Evolutionary conservation across 2,113 vertebrate genomes (phyloP).

Genomic region (Sturnira hondurensis): DNA sequence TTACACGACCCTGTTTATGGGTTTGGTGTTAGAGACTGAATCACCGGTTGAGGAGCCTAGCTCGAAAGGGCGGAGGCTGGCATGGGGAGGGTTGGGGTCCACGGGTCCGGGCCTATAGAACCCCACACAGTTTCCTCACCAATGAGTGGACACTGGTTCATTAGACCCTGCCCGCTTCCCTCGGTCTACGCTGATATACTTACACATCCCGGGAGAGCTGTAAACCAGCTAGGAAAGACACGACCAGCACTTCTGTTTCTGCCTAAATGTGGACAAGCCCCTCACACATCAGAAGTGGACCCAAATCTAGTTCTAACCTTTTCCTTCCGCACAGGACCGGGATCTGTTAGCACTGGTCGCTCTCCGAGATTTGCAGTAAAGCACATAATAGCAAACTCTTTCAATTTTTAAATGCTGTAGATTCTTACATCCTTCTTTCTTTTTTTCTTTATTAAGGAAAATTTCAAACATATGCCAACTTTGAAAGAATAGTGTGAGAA

Average conservation of each 20-base stretch:
- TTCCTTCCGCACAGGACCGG: constrained; percentile 33
- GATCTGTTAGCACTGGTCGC: constrained; percentile 69
- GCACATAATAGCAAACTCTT: not conserved
- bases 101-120: not conserved
- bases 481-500: not conserved
- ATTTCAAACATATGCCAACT: not conserved
- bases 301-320: constrained; percentile 4
- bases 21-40: not conserved
- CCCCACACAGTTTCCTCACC: not conserved
- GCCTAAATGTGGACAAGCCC: not conserved
- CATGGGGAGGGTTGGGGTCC: not conserved
- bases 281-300: constrained; percentile 12
- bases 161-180: not conserved
- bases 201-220: not conserved
- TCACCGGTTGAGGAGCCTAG: not conserved
- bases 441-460: not conserved
- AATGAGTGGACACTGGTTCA: not conserved
- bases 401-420: not conserved
- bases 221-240: not conserved
- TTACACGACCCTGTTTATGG: not conserved
- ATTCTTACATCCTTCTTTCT: not conserved
- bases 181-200: not conserved
- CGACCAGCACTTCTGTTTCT: not conserved
- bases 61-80: not conserved
- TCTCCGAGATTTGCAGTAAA: constrained; percentile 32